Conservation (phyloP, 2,797 vertebrate species). For the Florisuga fusca region DNA sequence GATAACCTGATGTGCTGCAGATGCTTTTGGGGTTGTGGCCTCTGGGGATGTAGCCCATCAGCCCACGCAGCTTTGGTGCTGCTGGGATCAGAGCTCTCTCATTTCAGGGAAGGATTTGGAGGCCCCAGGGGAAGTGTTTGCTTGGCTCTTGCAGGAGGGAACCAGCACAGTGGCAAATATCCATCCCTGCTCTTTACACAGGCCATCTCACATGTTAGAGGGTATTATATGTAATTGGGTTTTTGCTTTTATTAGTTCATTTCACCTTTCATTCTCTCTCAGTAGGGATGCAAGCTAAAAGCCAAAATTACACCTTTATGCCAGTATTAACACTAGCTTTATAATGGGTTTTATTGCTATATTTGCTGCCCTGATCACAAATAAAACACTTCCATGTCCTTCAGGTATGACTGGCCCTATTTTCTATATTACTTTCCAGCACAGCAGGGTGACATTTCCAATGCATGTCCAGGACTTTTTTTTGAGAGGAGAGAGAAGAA, state of each 20-base stretch:
- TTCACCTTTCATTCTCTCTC: neutral
- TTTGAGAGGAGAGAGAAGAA: neutral
- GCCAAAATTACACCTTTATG: neutral
- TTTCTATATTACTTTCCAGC: neutral
- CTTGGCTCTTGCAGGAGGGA: neutral
- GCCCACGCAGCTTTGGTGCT: neutral
- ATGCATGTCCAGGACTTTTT: neutral
- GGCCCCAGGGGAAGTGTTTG: neutral
- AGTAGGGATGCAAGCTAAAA: neutral
- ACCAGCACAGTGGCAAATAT: neutral
- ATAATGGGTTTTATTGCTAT: neutral
- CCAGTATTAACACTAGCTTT: neutral
- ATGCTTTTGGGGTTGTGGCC: neutral
- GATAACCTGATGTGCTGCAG: neutral
- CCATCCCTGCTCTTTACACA: neutral
- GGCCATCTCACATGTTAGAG: accelerated
- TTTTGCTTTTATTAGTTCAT: neutral
- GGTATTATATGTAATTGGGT: neutral
- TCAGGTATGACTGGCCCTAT: neutral
- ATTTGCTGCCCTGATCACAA: neutral
- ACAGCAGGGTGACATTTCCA: neutral
- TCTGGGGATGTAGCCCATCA: accelerated
- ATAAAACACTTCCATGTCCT: neutral
- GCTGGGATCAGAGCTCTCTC: no score
- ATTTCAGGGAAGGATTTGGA: neutral